Base-by-base conservation (phyloP, 2,888 invertebrate genomes). In the Drosophila percnosoma region DNA sequence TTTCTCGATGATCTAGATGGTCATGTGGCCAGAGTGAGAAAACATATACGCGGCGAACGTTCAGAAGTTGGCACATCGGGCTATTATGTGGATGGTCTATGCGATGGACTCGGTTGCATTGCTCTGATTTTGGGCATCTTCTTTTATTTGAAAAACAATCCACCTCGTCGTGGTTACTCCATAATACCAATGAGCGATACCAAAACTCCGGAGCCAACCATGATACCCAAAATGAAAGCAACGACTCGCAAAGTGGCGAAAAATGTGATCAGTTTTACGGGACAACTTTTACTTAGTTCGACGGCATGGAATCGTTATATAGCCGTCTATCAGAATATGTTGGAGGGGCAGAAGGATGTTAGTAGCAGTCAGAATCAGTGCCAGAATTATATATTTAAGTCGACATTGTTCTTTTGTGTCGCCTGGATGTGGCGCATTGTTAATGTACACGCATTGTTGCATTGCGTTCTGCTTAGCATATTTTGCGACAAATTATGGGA, bases 1-100 rank as follows among this genome's bases (percentile, higher is more conserved):
- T 97, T 97, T 93, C 92, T 98, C 60, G 98, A 98, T 88, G 97
- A 97, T 87, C 92, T 98, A 73, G 98, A 98, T 88, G 98, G 98
- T 0, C 96, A 97, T 88, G 96, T 98, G 4, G 97, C 97, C 1
- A 95, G 98, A 70, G 95, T 95, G 33, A 94, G 96, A 64, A 96
- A 95, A 86, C 95, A 97, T 90, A 95, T 97, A 34, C 94, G 95
- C 72, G 97, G 97, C 0, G 97, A 97, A 91, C 94, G 95, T 31
- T 97, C 97, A 0, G 96, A 97, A 90, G 95, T 97, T n/a, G 97
- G 97, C 0, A 95, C 96, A 0, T 90, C 95, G 0, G 98, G 98
- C 0, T 97, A 97, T 89, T 96, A 96, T 93, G 95, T 98, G 2
- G 98, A 98, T 85, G 97, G 97, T 0, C 92, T 97, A 5, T 97